phyloP scores from a whole-genome alignment of 2,113 vertebrate genomes.

The Anhinga anhinga region DNA sequence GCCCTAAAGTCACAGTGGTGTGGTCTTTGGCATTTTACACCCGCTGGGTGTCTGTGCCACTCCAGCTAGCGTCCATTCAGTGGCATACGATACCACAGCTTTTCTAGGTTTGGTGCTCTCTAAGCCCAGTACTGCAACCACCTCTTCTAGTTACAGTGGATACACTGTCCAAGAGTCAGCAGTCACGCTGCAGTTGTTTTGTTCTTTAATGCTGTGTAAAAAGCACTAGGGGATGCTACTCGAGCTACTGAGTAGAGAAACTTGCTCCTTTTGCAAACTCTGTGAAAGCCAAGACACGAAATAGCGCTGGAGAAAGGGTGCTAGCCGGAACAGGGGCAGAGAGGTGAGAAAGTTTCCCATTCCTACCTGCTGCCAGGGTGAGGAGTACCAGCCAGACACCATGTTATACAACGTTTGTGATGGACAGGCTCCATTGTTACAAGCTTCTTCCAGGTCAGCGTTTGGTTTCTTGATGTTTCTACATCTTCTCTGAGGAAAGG shows the following conservation, averaged over 20 bases:
- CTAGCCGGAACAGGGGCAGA: background rate
- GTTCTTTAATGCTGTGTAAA: background rate
- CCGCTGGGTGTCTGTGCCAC: background rate
- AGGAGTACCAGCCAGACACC: slow-evolving; percentile 86
- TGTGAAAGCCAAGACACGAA: background rate
- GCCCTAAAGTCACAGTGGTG: background rate
- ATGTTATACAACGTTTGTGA: slow-evolving; percentile 37
- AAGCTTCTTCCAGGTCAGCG: slow-evolving; percentile 83
- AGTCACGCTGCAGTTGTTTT: background rate
- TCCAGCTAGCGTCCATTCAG: background rate
- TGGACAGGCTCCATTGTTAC: slow-evolving; percentile 79
- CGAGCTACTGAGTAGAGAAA: background rate
- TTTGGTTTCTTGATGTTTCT: slow-evolving; percentile 84
- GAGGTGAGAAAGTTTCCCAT: background rate
- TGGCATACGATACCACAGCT: fast-evolving
- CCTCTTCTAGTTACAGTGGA: background rate
- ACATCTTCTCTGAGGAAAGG: slow-evolving; percentile 87
- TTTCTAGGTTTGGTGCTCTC: background rate
- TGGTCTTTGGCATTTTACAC: background rate
- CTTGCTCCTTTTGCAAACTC: background rate
- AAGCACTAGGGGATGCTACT: background rate
- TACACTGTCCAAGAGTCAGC: background rate
- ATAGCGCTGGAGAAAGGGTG: background rate
- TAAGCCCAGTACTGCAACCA: background rate
- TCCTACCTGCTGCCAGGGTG: slow-evolving; percentile 93